Evolutionary conservation across 2,888 invertebrate genomes (phyloP), one percentile per base, ranked within the genome.

Genomic region (Tetheella fluctuosa): DNA sequence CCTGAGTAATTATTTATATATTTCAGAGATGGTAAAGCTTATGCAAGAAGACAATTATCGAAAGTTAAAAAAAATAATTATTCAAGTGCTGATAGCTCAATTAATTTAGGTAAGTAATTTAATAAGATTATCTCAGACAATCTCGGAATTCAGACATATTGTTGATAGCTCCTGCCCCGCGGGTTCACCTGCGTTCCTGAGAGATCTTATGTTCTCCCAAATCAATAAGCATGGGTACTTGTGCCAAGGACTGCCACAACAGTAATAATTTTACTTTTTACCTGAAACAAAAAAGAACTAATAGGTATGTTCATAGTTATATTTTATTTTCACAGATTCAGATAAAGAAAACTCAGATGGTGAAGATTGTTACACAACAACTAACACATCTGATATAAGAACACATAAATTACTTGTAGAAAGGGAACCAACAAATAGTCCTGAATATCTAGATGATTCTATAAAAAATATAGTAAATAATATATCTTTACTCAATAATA

Each of bases 391-490:
- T 54, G 83, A 91, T 67, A 81, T 92, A 56, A 79, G 76, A 66
- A 65, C 79, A 37, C 83, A 90, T 71, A 68, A 87, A 68, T 70
- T 92, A 34, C 59, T 86, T 42, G 80, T 92, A 57, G 91, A 91
- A 76, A 78, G 70, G 63, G 83, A 84, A 62, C 58, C 59, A 6
- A 73, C 68, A 30, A 64, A 42, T 10, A 77, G 62, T 59, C 73
- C 79, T 13, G 74, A 77, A 61, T 57, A 59, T 52, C 59, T 68
- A 52, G 84, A 91, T 75, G 84, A 88, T 55, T 91, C 92, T 1
- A 89, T 92, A 39, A 80, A 84, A 61, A 84, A 85, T 39, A 84
- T 91, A 59, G 80, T 85, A 0, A 81, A 82, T 39, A 86, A 86
- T 54, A 52, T 88, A 60, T 83, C 86, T 10, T 17, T 82, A 42